These are phyloP conservation scores for Achlya flavicornis DNA, from an alignment of 2,888 invertebrate species.

Conservation along the genomic window DNA sequence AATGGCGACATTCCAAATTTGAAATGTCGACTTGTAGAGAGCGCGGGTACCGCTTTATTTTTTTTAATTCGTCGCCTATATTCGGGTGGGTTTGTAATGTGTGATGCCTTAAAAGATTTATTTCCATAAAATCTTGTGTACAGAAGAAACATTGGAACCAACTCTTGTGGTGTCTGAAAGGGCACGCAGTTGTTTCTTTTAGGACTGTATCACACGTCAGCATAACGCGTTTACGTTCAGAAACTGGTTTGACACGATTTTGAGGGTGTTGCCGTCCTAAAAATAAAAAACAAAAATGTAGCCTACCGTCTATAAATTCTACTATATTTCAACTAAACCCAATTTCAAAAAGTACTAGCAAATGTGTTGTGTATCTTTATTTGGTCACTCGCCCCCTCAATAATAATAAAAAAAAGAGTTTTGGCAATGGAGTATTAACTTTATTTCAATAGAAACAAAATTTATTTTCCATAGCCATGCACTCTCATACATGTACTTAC, in stretches of 20 bases:
- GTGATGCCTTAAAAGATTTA: slow-evolving; percentile 57
- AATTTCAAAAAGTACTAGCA: background rate
- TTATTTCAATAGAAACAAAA: no score
- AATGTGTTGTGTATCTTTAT: background rate
- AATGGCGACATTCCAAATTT: slow-evolving; percentile 63
- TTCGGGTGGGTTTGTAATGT: slow-evolving; percentile 49
- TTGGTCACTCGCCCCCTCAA: background rate
- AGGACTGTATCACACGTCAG: slow-evolving; percentile 62
- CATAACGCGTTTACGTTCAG: slow-evolving; percentile 64
- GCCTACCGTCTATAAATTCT: background rate
- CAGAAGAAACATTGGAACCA: slow-evolving; percentile 79
- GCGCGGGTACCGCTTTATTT: slow-evolving; percentile 68
- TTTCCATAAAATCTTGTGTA: slow-evolving; percentile 65
- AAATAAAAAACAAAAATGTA: slow-evolving; percentile 29
- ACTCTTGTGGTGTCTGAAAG: slow-evolving; percentile 72
- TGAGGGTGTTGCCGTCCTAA: slow-evolving; percentile 33
- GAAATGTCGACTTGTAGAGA: slow-evolving; percentile 74
- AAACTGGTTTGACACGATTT: slow-evolving; percentile 52
- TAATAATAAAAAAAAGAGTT: background rate
- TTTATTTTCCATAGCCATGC: background rate
- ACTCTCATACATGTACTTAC: background rate
- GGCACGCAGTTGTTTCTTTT: slow-evolving; percentile 68
- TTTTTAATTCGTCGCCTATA: slow-evolving; percentile 58
- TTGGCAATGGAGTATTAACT: no score
- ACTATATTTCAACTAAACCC: background rate